Conservation (phyloP, 2,888 invertebrate genomes). For the Melanophora roralis region DNA sequence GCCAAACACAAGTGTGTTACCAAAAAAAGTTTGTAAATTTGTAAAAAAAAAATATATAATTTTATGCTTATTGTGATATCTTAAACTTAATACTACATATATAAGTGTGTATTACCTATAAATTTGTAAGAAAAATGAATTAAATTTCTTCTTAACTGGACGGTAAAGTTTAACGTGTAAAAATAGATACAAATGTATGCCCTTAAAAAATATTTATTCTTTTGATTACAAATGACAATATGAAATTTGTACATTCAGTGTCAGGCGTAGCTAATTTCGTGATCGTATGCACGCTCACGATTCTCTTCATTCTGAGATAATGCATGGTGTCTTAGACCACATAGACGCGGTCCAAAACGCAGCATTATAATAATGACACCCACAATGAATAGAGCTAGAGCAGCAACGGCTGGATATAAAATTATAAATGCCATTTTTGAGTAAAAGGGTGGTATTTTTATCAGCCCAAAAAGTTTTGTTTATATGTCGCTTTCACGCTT, state of each 20-base stretch:
- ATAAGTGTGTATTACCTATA: too few species aligned
- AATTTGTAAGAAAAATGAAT: neutral
- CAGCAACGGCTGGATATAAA: slow-evolving; percentile 87
- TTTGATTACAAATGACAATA: too few species aligned
- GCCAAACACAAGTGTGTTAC: too few species aligned
- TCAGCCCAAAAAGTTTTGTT: slow-evolving; percentile 64
- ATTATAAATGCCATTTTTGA: slow-evolving; percentile 84
- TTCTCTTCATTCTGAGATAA: slow-evolving; percentile 82
- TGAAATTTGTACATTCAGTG: slow-evolving; percentile 8
- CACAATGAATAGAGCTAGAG: slow-evolving; percentile 85
- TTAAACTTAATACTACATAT: slow-evolving; percentile 30
- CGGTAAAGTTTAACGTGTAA: slow-evolving; percentile 4
- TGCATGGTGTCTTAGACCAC: slow-evolving; percentile 84
- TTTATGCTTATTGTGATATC: slow-evolving; percentile 1
- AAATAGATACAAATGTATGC: too few species aligned
- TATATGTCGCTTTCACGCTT: slow-evolving; percentile 90
- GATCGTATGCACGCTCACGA: slow-evolving; percentile 79
- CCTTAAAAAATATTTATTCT: too few species aligned
- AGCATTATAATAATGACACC: slow-evolving; percentile 86
- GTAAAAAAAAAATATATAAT: slow-evolving; percentile 35
- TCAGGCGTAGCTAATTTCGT: slow-evolving; percentile 76
- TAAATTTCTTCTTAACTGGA: slow-evolving; percentile 11
- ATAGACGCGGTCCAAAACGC: slow-evolving; percentile 85
- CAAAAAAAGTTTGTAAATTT: too few species aligned
- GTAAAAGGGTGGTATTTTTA: slow-evolving; percentile 1